Evolutionary conservation across 2,797 vertebrate genomes (phyloP).

Genomic region (Kryptopterus vitreolus): DNA sequence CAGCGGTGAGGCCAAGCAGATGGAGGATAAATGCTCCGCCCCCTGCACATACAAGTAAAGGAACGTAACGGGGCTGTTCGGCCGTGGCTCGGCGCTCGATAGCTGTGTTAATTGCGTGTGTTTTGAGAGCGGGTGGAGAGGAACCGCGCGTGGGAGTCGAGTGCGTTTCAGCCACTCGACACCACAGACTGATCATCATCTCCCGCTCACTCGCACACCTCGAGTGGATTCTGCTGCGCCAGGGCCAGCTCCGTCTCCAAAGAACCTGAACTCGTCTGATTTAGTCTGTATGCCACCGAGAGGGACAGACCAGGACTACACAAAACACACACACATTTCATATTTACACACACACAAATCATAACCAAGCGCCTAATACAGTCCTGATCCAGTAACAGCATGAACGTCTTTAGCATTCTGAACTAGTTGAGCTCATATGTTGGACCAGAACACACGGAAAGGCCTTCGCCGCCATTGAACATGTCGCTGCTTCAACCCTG

Average conservation of each 20-base stretch:
- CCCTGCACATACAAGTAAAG: slow-evolving; percentile 42
- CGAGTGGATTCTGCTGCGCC: slow-evolving; percentile 76
- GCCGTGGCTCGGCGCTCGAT: background rate
- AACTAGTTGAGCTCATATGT: too few species aligned
- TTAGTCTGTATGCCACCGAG: slow-evolving; percentile 71
- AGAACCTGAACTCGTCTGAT: slow-evolving; percentile 73
- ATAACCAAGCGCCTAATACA: too few species aligned
- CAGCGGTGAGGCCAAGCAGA: slow-evolving; percentile 62
- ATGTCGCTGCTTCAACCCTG: too few species aligned
- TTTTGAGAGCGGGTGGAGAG: background rate
- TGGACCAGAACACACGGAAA: too few species aligned
- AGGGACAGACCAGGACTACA: slow-evolving; percentile 66
- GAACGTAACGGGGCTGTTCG: background rate
- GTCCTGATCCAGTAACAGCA: too few species aligned
- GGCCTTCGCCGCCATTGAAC: too few species aligned
- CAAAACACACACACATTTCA: background rate
- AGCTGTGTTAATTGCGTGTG: background rate
- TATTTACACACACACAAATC: background rate
- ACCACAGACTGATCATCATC: background rate
- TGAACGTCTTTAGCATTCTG: too few species aligned
- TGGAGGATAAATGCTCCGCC: slow-evolving; percentile 59
- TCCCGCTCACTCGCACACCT: slow-evolving; percentile 57
- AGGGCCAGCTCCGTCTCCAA: slow-evolving; percentile 82
- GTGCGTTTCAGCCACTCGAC: slow-evolving; percentile 24
- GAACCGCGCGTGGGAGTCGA: slow-evolving; percentile 42